phyloP scores from a whole-genome alignment of 2,113 vertebrate genomes.

The Sakesphorus luctuosus region DNA sequence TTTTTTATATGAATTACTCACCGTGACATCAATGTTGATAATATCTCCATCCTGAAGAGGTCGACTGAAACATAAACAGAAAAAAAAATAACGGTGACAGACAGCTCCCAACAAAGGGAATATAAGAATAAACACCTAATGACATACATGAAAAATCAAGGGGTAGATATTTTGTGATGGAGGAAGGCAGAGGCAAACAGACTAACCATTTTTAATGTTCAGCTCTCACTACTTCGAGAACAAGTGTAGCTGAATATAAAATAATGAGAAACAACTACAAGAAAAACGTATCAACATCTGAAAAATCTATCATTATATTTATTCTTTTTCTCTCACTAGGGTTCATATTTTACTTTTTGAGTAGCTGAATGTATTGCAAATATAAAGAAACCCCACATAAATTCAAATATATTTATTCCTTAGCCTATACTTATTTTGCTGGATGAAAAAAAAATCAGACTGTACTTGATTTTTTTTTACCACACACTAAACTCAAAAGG shows the following conservation, averaged over 20 bases:
- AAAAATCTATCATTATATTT: slow-evolving; percentile 59
- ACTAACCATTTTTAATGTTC: slow-evolving; percentile 77
- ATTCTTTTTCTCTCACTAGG: slow-evolving; percentile 56
- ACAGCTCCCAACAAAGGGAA: slow-evolving; percentile 79
- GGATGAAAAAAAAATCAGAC: slow-evolving; percentile 11
- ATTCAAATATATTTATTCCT: slow-evolving; percentile 47
- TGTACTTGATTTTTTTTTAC: background rate
- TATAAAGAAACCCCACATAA: background rate
- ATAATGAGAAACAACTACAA: slow-evolving; percentile 57
- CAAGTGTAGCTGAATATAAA: slow-evolving; percentile 67
- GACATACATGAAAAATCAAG: slow-evolving; percentile 76
- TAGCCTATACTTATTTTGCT: slow-evolving; percentile 18
- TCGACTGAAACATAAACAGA: slow-evolving; percentile 84
- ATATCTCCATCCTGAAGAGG: slow-evolving; percentile 87
- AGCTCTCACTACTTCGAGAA: slow-evolving; percentile 65
- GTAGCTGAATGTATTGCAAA: slow-evolving; percentile 47
- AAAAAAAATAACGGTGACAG: slow-evolving; percentile 70
- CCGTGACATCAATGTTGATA: slow-evolving; percentile 91
- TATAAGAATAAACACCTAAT: slow-evolving; percentile 83
- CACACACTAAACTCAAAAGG: background rate
- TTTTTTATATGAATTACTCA: slow-evolving; percentile 82
- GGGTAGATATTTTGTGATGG: slow-evolving; percentile 58
- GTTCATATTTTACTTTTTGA: slow-evolving; percentile 64
- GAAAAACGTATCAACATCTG: slow-evolving; percentile 48
- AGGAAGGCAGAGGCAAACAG: slow-evolving; percentile 72